Conservation (phyloP, 2,113 vertebrate genomes). For the Chaetops frenatus region DNA sequence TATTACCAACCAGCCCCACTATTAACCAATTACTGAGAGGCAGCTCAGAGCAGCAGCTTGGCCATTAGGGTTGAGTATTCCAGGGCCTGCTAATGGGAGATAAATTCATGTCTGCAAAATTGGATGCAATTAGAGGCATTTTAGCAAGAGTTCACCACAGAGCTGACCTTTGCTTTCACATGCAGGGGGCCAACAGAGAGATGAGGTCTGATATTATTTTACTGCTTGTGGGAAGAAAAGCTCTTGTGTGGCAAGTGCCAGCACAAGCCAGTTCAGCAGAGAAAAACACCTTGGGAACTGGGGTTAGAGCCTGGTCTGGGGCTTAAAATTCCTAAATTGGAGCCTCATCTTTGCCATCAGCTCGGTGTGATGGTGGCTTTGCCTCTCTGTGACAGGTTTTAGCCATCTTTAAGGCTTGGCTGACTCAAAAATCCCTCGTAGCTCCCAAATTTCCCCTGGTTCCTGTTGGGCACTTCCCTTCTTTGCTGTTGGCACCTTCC, state of each 20-base stretch:
- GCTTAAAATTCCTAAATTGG: background rate
- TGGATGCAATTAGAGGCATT: background rate
- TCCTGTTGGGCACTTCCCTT: background rate
- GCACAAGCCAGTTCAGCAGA: background rate
- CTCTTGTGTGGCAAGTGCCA: background rate
- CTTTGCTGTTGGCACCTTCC: background rate
- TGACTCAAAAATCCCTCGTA: background rate
- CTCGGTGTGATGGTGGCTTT: background rate
- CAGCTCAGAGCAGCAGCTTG: conserved; percentile 55
- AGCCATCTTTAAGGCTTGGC: background rate
- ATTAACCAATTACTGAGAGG: conserved; percentile 55
- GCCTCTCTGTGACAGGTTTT: background rate
- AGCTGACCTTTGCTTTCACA: conserved; percentile 28
- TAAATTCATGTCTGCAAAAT: conserved; percentile 4
- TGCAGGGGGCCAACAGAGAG: background rate
- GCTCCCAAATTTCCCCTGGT: background rate
- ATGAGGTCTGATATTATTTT: background rate
- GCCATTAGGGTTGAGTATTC: background rate
- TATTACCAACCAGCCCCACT: background rate
- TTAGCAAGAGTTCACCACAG: background rate
- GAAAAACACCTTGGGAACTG: accelerated
- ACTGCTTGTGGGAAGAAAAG: background rate
- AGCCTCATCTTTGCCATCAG: background rate
- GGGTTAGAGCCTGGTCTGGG: background rate
- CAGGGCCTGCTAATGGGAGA: background rate